phyloP scores from a whole-genome alignment of 2,113 vertebrate genomes.

The Tricholaema leucomelas region DNA sequence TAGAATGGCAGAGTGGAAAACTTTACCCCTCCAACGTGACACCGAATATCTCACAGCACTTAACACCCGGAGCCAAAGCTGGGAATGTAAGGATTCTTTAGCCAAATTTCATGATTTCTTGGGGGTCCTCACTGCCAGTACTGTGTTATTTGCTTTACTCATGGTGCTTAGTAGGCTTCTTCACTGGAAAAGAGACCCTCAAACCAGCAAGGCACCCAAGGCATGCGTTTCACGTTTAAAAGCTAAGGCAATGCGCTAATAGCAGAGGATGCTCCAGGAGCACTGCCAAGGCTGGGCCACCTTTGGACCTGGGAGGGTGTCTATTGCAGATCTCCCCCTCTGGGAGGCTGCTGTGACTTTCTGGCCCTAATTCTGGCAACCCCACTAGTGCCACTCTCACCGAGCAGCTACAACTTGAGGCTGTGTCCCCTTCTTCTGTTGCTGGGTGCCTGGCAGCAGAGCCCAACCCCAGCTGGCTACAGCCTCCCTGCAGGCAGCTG shows the following conservation, averaged over 20 bases:
- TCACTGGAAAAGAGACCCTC: neutral
- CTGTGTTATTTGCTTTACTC: neutral
- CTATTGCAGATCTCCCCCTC: neutral
- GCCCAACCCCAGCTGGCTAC: too few relatives aligned
- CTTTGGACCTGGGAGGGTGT: neutral
- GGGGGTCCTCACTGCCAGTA: neutral
- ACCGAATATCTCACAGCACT: neutral
- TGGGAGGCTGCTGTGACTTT: accelerated
- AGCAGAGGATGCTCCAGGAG: neutral
- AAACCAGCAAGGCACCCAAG: neutral
- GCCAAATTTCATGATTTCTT: neutral
- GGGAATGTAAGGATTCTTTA: neutral
- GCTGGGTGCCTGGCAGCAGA: too few relatives aligned
- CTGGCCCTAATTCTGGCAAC: neutral
- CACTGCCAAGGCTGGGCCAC: neutral
- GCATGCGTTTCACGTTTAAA: neutral
- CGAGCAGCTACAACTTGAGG: too few relatives aligned
- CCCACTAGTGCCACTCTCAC: neutral
- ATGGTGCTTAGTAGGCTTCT: neutral
- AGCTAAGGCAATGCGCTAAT: neutral
- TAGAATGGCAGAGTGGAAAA: neutral
- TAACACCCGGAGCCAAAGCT: neutral
- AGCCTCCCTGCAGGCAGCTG: too few relatives aligned
- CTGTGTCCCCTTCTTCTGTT: too few relatives aligned
- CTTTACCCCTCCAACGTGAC: neutral